A percentile compares a stretch with the other conserved stretches of the same genome.
Evolutionary conservation across 2,797 vertebrate species (phyloP).

Genomic region (Loriculus beryllinus): DNA sequence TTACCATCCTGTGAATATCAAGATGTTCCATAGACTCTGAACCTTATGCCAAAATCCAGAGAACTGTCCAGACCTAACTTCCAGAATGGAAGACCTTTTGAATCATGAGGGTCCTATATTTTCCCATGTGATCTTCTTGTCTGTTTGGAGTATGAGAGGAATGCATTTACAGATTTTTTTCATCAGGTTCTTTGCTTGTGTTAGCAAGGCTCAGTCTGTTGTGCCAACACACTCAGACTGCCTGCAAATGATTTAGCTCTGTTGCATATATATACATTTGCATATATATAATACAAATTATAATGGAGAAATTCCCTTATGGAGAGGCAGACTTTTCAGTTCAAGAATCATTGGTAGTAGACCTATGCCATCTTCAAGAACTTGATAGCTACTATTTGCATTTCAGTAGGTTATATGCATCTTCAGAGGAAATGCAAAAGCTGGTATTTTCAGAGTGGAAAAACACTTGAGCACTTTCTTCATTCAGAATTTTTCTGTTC

Average conservation of each 20-base stretch:
- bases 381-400: not conserved
- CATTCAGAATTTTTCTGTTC: not conserved
- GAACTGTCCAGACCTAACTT: not conserved
- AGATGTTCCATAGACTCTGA: not conserved
- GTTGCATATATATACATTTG: not conserved
- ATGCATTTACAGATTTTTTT: not conserved
- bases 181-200: not conserved
- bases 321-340: not conserved
- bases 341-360: not conserved
- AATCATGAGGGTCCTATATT: not conserved
- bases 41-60: not conserved
- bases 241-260: not conserved
- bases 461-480: not conserved
- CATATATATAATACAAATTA: not conserved
- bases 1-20: not conserved
- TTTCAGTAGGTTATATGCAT: not conserved
- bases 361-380: not conserved
- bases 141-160: not conserved
- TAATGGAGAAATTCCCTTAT: not conserved
- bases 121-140: not conserved
- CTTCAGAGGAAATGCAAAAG: not conserved
- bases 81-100: not conserved
- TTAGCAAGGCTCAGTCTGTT: not conserved
- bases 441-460: not conserved
- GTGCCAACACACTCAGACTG: not conserved